Percentiles rank a stretch among this genome's conserved stretches.
Evolutionary conservation across 2,113 vertebrate genomes (phyloP).

Genomic region (Lophius piscatorius): DNA sequence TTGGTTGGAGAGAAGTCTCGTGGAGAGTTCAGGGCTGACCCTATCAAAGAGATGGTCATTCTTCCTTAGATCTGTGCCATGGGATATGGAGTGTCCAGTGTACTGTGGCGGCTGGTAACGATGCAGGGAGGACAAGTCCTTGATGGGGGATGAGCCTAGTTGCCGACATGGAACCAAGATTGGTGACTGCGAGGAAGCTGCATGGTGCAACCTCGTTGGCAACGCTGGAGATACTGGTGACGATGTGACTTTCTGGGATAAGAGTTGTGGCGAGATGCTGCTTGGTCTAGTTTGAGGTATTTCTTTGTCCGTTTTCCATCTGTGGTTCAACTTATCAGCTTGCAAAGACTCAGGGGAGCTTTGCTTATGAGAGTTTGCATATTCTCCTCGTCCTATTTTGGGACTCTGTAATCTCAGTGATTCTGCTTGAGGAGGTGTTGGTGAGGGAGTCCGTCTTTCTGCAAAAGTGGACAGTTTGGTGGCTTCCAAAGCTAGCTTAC

Average conservation of each 20-base stretch:
- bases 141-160: constrained; percentile 1
- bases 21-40: constrained; percentile 47
- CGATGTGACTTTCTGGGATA: constrained; percentile 21
- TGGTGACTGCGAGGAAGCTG: constrained; percentile 38
- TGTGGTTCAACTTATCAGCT: constrained; percentile 19
- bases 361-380: constrained; percentile 16
- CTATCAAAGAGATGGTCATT: constrained; percentile 25
- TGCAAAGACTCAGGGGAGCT: constrained; percentile 23
- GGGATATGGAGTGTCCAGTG: constrained; percentile 35
- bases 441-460: constrained; percentile 62
- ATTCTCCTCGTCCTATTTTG: constrained; percentile 31
- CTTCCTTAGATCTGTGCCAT: constrained; percentile 18
- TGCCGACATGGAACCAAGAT: constrained; percentile 49
- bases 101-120: constrained; percentile 58
- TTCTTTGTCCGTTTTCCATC: constrained; percentile 32
- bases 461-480: constrained; percentile 59
- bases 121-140: constrained; percentile 36
- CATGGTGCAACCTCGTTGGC: constrained; percentile 32
- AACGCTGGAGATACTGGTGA: constrained; percentile 47
- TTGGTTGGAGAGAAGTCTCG: constrained; percentile 20
- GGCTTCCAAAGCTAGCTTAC: constrained; percentile 59
- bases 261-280: constrained; percentile 19
- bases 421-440: constrained; percentile 51
- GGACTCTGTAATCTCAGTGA: constrained; percentile 56
- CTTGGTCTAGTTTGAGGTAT: constrained; percentile 41